Conservation (phyloP, 2,888 invertebrate species). For the Trachelus stipa region DNA sequence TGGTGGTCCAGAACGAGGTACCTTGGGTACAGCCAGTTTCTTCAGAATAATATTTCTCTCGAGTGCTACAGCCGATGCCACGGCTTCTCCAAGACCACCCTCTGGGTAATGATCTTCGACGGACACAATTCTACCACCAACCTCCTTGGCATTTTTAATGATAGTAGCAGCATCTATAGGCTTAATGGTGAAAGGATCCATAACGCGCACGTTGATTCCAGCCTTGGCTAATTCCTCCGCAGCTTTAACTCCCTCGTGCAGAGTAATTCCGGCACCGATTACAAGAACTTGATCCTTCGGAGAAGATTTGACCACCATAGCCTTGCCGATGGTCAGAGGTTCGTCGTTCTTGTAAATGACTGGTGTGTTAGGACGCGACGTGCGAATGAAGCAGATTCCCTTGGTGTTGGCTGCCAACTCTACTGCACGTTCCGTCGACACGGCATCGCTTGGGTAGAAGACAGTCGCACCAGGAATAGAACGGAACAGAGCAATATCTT, state of each 20-base stretch:
- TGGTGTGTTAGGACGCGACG: constrained; percentile 90
- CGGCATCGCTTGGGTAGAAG: constrained; percentile 91
- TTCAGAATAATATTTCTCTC: constrained; percentile 79
- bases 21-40: constrained; percentile 81
- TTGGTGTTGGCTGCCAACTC: constrained; percentile 95
- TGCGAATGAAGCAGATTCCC: constrained; percentile 96
- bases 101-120: constrained; percentile 98
- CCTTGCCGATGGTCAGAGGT: constrained; percentile 81
- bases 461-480: constrained; percentile 85
- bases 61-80: constrained; percentile 81
- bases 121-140: constrained; percentile 86
- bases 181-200: constrained; percentile 97
- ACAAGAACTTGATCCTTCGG: constrained; percentile 84
- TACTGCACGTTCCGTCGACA: constrained; percentile 92
- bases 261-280: constrained; percentile 93
- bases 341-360: constrained; percentile 90
- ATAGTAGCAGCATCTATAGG: constrained; percentile 89
- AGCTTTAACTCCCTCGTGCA: constrained; percentile 90
- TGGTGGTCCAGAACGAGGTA: constrained; percentile 95
- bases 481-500: constrained; percentile 96
- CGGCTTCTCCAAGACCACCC: constrained; percentile 97
- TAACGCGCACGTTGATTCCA: constrained; percentile 82
- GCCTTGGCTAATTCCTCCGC: constrained; percentile 78
- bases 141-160: constrained; percentile 79
- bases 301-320: constrained; percentile 83